Evolutionary conservation across 2,113 vertebrate genomes (phyloP).

Genomic region (rat (Rattus norvegicus)): GRCr8 NC_086023.1:122280501-122281000

Average conservation of each 20-base stretch:
- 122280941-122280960: neutral
- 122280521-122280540: no score
- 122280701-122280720: constrained; percentile 23
- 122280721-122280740: neutral
- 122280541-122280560: no score
- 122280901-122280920: neutral
- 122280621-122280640: neutral
- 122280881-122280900: neutral
- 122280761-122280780: neutral
- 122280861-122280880: neutral
- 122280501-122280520: no score
- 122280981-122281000: neutral
- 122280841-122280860: neutral
- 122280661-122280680: neutral
- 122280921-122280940: neutral
- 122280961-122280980: neutral
- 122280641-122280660: neutral
- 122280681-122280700: neutral
- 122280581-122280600: no score
- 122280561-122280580: no score
- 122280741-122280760: neutral
- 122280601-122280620: neutral
- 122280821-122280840: neutral
- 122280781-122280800: neutral
- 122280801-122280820: neutral